Percentiles rank a stretch among this genome's conserved stretches.
phyloP scores from a whole-genome alignment of 2,113 vertebrate genomes.

The Gavia stellata region DNA sequence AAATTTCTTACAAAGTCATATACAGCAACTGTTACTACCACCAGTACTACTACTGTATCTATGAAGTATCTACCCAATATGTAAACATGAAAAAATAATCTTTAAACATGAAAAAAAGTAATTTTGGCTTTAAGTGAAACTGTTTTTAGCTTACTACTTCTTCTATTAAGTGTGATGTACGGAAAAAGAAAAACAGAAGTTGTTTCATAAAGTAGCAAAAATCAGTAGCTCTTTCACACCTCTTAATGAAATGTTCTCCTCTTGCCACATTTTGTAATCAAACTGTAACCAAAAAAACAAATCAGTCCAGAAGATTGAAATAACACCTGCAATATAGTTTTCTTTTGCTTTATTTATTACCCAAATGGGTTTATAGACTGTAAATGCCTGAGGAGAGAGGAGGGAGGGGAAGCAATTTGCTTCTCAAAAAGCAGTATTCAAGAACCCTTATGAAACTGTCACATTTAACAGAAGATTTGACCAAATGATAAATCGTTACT shows the following conservation, averaged over 20 bases:
- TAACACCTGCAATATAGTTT: not conserved
- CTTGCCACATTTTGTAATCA: not conserved
- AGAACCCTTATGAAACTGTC: not conserved
- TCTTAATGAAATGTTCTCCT: not conserved
- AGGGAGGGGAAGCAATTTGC: not conserved
- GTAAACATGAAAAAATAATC: not conserved
- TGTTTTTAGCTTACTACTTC: not conserved
- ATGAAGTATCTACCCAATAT: not conserved
- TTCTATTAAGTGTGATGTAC: not conserved
- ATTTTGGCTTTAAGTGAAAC: not conserved
- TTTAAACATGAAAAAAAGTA: not conserved
- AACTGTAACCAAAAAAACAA: not conserved
- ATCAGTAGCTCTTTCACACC: not conserved
- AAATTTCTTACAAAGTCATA: slow-evolving; percentile 18
- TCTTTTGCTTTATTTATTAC: not conserved
- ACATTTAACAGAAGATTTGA: not conserved
- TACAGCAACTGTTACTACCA: not conserved
- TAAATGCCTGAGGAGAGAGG: not conserved
- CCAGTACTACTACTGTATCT: not conserved
- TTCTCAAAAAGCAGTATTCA: not conserved
- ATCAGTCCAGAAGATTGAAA: not conserved
- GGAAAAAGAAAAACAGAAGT: not conserved
- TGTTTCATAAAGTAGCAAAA: not conserved
- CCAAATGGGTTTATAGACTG: not conserved
- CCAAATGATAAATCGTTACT: not conserved